phyloP scores from a whole-genome alignment of 2,888 invertebrate genomes.

The Saturnia japonica region DNA sequence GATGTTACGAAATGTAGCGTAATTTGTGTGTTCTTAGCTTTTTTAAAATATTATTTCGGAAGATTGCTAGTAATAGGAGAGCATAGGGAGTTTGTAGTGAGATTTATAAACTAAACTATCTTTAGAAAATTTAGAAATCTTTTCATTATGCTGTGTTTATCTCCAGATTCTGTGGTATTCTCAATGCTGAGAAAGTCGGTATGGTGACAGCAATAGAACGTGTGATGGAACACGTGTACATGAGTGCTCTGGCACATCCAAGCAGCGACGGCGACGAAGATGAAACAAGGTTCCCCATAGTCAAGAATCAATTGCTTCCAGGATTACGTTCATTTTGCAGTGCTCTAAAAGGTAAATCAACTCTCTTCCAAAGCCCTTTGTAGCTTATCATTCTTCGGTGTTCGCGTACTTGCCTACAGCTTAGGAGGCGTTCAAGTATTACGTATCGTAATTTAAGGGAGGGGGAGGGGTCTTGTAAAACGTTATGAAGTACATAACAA shows the following conservation, averaged over 20 bases:
- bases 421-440: too few relatives aligned
- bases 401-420: too few relatives aligned
- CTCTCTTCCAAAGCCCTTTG: background rate
- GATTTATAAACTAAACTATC: too few relatives aligned
- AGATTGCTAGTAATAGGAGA: too few relatives aligned
- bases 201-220: conserved; percentile 93
- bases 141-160: background rate
- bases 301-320: conserved; percentile 91
- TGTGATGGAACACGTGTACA: conserved; percentile 93
- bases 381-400: too few relatives aligned
- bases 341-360: conserved; percentile 86
- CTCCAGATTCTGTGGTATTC: conserved; percentile 87
- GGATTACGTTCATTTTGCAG: conserved; percentile 93
- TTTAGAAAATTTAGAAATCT: too few relatives aligned
- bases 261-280: conserved; percentile 91
- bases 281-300: conserved; percentile 88
- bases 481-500: too few relatives aligned
- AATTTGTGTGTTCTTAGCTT: background rate
- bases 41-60: too few relatives aligned
- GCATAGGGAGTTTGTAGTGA: too few relatives aligned
- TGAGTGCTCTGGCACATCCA: conserved; percentile 93
- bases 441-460: too few relatives aligned
- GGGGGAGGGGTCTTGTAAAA: too few relatives aligned
- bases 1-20: background rate
- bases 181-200: conserved; percentile 89